Evolutionary conservation across 2,888 invertebrate species (phyloP).

Genomic region (Ormyrus nitidulus): DNA sequence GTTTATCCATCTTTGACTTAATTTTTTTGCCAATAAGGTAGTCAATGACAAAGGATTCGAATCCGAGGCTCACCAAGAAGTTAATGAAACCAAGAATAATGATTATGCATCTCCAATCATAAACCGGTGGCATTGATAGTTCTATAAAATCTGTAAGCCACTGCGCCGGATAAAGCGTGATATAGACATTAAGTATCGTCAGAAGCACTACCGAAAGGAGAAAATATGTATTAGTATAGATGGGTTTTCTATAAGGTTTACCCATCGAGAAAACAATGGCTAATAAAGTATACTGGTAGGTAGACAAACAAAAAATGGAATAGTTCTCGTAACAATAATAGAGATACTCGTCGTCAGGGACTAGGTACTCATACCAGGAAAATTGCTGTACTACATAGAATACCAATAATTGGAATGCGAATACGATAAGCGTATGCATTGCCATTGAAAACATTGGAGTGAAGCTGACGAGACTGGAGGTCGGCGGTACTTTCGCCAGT

Average conservation of each 20-base stretch:
- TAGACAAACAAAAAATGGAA: constrained; percentile 79
- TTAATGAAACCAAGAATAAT: constrained; percentile 73
- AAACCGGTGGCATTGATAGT: constrained; percentile 70
- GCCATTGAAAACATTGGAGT: constrained; percentile 78
- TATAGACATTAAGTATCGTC: constrained; percentile 76
- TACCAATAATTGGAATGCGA: constrained; percentile 75
- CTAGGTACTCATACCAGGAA: constrained; percentile 78
- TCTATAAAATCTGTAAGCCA: constrained; percentile 74
- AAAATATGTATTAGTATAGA: constrained; percentile 80
- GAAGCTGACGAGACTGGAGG: constrained; percentile 77
- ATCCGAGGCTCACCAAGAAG: constrained; percentile 78
- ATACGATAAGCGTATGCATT: constrained; percentile 77
- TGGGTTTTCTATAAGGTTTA: constrained; percentile 80
- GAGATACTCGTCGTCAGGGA: constrained; percentile 69
- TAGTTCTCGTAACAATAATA: constrained; percentile 80
- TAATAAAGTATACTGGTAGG: constrained; percentile 82
- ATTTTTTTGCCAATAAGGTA: constrained; percentile 79
- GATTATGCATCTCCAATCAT: constrained; percentile 75
- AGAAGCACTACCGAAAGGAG: constrained; percentile 76
- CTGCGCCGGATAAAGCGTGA: constrained; percentile 76
- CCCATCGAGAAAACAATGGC: constrained; percentile 82
- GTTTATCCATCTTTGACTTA: constrained; percentile 76
- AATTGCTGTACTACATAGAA: constrained; percentile 77
- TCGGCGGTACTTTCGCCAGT: constrained; percentile 77
- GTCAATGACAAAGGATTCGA: constrained; percentile 80